These are phyloP conservation scores for Hetaerina titia DNA, from an alignment of 2,888 invertebrate genomes.

Conservation along the genomic window DNA sequence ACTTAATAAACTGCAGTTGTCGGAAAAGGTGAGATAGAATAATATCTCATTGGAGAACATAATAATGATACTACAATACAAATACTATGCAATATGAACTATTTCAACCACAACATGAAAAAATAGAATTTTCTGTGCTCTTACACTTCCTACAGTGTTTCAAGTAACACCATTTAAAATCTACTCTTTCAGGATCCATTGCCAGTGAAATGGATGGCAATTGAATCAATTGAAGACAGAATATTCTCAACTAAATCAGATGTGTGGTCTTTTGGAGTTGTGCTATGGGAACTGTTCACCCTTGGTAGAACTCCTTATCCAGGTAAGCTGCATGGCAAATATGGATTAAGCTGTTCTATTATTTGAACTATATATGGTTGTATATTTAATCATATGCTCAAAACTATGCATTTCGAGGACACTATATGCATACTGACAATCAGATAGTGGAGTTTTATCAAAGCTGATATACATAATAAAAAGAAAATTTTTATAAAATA, in stretches of 20 bases:
- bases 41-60: background rate
- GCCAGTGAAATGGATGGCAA: constrained; percentile 79
- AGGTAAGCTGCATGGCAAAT: constrained; percentile 70
- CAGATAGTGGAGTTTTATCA: too few species aligned
- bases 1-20: background rate
- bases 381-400: too few species aligned
- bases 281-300: constrained; percentile 74
- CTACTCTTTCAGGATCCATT: constrained; percentile 73
- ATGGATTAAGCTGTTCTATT: background rate
- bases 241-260: constrained; percentile 79
- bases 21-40: background rate
- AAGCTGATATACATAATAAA: too few species aligned
- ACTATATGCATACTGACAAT: too few species aligned
- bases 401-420: too few species aligned
- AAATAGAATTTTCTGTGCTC: too few species aligned
- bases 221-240: constrained; percentile 78
- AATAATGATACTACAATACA: too few species aligned
- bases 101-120: too few species aligned
- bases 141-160: too few species aligned
- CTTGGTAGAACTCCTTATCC: constrained; percentile 73
- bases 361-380: too few species aligned
- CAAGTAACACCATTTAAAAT: background rate
- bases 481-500: too few species aligned
- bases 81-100: too few species aligned
- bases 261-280: constrained; percentile 76